Evolutionary conservation across 1,140 invertebrate species (phyloP).

Genomic region (Parapsyche elsis): DNA sequence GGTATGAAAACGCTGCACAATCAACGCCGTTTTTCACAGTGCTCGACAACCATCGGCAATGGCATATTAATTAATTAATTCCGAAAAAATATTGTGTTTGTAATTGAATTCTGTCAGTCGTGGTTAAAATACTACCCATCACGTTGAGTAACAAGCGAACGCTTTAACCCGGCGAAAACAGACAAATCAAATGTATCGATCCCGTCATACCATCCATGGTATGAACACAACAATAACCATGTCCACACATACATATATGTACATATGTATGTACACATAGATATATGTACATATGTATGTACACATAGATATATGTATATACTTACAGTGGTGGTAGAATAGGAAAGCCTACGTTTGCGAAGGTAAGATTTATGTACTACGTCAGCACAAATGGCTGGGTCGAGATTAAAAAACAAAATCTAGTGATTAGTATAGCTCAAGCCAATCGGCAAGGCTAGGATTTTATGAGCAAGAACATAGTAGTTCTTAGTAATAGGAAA

Average conservation of each 20-base stretch:
- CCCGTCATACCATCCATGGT: not conserved
- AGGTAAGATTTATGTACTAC: not conserved
- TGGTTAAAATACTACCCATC: not conserved
- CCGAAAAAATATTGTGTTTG: no score
- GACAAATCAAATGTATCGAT: conserved; percentile 37
- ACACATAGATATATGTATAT: no score
- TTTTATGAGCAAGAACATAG: no score
- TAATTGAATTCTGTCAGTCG: not conserved
- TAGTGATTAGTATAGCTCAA: no score
- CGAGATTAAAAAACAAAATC: not conserved
- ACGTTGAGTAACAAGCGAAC: not conserved
- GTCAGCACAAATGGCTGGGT: not conserved
- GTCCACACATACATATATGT: not conserved
- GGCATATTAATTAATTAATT: not conserved
- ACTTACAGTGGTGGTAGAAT: no score
- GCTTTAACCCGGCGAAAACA: not conserved
- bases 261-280: not conserved
- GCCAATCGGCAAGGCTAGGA: no score
- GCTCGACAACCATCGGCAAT: not conserved
- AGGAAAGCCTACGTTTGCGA: not conserved
- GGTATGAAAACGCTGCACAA: not conserved
- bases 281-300: not conserved
- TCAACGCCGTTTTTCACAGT: not conserved
- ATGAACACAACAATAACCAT: not conserved
- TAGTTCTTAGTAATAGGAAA: no score